Evolutionary conservation across 1,140 invertebrate species (phyloP).

Genomic region (Magallana angulata): DNA sequence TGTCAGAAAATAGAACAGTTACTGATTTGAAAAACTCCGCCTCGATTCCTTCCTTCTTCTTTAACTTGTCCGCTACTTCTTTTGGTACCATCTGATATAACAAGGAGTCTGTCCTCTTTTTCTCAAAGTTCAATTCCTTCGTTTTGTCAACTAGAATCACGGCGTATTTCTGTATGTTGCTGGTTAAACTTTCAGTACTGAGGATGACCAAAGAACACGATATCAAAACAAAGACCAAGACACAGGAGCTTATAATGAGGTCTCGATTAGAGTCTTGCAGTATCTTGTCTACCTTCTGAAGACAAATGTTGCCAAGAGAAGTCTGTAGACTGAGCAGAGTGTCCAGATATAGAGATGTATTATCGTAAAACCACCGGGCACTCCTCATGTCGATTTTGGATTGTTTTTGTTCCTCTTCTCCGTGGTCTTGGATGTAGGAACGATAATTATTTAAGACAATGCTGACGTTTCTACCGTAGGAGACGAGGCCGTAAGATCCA

Average conservation of each 20-base stretch:
- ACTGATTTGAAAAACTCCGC: constrained; percentile 79
- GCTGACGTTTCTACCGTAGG: constrained; percentile 42
- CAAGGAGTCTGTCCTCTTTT: constrained; percentile 75
- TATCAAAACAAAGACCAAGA: constrained; percentile 70
- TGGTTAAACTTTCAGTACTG: constrained; percentile 69
- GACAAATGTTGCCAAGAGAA: constrained; percentile 62
- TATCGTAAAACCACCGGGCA: constrained; percentile 68
- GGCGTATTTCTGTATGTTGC: constrained; percentile 75
- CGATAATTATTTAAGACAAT: constrained; percentile 50
- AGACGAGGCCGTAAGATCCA: constrained; percentile 12
- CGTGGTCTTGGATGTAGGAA: constrained; percentile 56
- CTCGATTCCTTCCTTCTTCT: constrained; percentile 74
- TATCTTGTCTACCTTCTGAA: constrained; percentile 41
- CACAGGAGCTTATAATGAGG: constrained; percentile 49
- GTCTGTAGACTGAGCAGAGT: constrained; percentile 69
- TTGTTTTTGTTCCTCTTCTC: constrained; percentile 31
- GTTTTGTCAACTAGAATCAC: constrained; percentile 76
- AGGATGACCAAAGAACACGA: constrained; percentile 73
- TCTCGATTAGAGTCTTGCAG: constrained; percentile 37
- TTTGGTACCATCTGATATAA: constrained; percentile 82
- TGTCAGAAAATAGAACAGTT: constrained; percentile 86
- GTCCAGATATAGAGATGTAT: constrained; percentile 73
- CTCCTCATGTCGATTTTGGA: constrained; percentile 19
- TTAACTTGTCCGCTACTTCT: constrained; percentile 79
- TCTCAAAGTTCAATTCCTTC: constrained; percentile 74